Evolutionary conservation across 2,113 vertebrate genomes (phyloP), one percentile per base, ranked within the genome.

Genomic region (Grammomys dolichurus): DNA sequence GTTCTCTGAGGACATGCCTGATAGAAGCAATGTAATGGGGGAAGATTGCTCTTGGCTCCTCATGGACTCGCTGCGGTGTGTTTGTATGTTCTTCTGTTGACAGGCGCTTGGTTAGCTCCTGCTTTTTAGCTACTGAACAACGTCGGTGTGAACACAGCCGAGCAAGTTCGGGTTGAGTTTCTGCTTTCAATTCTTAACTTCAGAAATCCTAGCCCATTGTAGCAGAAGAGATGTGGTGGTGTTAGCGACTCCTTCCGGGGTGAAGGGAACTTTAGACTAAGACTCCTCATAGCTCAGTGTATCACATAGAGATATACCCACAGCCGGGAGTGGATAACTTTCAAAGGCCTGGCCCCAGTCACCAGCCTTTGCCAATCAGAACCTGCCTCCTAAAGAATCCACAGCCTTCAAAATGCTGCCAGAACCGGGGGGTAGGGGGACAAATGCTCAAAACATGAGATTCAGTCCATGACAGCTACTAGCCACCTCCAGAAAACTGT

Each of bases 191-290:
- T 24, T 65, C 33, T 33, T 33, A 54, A 6, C 48, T 11, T 73
- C 86, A 88, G 69, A 88, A 56, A 28, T 58, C 10, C 48, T 36
- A 40, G 67, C 5, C 22, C 48, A 2, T 7, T 24, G 13, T 43
- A 20, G 69, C 24, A 3, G 51, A n/a, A n/a, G 31, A 72, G 13
- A 31, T 1, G 17, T 7, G n/a, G 8, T 0, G 0, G 33, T 17
- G 16, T 6, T 54, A 73, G 48, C 7, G 69, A 1, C 7, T 88
- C 7, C 22, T 56, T 40, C 13, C 13, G 56, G 14, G 87, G 54
- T 12, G 70, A 26, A 5, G 24, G 8, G 5, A 89, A 7, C 51
- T 16, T 60, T n/a, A 73, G 2, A 54, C 24, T 26, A 4, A 40
- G 54, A 5, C 3, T 43, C 16, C n/a, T 58, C n/a, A 43, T 28